Conservation (phyloP, 2,888 invertebrate genomes). For the Dicyrtoma fusca region DNA sequence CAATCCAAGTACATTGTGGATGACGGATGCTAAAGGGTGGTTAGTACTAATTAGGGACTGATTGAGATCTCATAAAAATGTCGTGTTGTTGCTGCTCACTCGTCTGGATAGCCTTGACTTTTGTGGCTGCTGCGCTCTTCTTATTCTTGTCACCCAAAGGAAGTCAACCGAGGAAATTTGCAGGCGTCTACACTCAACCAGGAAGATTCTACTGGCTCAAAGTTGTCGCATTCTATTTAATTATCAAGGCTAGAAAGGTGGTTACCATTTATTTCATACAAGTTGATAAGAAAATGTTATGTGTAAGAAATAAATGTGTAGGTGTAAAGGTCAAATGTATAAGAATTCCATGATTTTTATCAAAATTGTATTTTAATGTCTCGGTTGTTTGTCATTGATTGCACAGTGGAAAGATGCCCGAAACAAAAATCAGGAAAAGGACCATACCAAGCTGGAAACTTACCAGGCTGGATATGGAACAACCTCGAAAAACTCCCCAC, state of each 20-base stretch:
- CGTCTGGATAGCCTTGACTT: slow-evolving; percentile 26
- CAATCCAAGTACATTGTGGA: neutral
- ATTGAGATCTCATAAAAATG: neutral
- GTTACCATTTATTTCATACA: too few species aligned
- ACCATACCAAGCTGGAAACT: slow-evolving; percentile 52
- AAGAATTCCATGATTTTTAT: too few species aligned
- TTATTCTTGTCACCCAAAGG: slow-evolving; percentile 36
- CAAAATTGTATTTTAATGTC: neutral
- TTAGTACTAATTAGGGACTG: neutral
- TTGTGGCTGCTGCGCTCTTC: slow-evolving; percentile 4
- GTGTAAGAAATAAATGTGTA: too few species aligned
- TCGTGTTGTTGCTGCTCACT: slow-evolving; percentile 31
- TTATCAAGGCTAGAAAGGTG: slow-evolving; percentile 66
- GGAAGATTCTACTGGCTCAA: slow-evolving; percentile 71
- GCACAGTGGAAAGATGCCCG: slow-evolving; percentile 56
- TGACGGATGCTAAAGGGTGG: neutral
- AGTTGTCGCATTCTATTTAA: slow-evolving; percentile 64
- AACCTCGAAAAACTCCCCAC: slow-evolving; percentile 57
- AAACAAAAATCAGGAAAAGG: slow-evolving; percentile 38
- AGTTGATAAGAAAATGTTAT: neutral
- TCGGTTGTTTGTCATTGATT: too few species aligned
- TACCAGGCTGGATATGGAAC: slow-evolving; percentile 58
- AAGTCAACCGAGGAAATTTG: slow-evolving; percentile 62
- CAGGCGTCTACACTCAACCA: slow-evolving; percentile 67
- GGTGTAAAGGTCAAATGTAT: too few species aligned